Percentiles rank a stretch among this genome's conserved stretches.
Conservation (phyloP, 2,888 invertebrate genomes). For the Gari tellinella region DNA sequence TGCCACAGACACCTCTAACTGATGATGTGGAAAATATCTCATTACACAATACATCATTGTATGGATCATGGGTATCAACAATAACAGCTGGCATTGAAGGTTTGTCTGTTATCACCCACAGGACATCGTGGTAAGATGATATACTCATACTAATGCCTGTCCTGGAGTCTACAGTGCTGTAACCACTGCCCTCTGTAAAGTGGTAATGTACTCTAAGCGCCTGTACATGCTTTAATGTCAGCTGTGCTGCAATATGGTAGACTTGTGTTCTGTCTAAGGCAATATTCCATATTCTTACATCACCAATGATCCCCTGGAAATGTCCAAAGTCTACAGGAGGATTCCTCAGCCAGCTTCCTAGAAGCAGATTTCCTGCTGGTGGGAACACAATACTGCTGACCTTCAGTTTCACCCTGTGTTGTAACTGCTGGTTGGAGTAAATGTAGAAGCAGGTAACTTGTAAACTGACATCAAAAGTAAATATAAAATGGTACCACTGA, state of each 20-base stretch:
- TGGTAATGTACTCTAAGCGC: conserved; percentile 30
- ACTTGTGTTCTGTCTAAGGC: conserved; percentile 30
- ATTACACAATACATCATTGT: conserved; percentile 19
- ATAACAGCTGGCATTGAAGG: neutral
- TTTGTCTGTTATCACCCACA: conserved; percentile 43
- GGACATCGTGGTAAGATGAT: conserved; percentile 15
- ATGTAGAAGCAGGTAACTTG: conserved; percentile 8
- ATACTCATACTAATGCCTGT: conserved; percentile 29
- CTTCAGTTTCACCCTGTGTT: neutral
- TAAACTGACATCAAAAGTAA: conserved; percentile 35
- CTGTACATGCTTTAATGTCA: conserved; percentile 6
- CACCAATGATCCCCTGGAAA: conserved; percentile 44
- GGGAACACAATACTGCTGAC: conserved; percentile 18
- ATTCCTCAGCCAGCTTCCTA: conserved; percentile 55
- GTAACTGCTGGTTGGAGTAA: neutral
- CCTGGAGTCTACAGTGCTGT: conserved; percentile 28
- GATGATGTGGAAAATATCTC: conserved; percentile 17
- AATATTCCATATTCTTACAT: conserved; percentile 63
- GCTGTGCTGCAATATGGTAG: conserved; percentile 17
- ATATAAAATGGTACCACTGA: conserved; percentile 57
- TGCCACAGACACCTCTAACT: conserved; percentile 27
- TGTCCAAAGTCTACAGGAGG: conserved; percentile 40
- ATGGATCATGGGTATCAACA: neutral
- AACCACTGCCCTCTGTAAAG: conserved; percentile 49
- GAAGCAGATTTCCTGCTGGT: conserved; percentile 42